Evolutionary conservation across 2,888 invertebrate genomes (phyloP).

Genomic region (Euclidia mi): DNA sequence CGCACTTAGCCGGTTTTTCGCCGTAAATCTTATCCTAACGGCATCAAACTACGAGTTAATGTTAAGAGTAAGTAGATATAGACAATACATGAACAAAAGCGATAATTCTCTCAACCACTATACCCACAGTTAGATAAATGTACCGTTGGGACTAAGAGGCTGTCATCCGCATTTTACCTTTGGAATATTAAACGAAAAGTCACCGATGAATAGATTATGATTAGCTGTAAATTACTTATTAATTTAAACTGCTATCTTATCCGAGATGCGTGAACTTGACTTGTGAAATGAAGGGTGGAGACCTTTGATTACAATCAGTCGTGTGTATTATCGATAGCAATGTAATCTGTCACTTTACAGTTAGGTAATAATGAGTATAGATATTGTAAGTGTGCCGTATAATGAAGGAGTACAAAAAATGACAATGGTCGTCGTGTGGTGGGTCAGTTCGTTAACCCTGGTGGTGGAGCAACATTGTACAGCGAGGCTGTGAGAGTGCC

Average conservation of each 20-base stretch:
- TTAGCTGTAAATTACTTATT: constrained; percentile 24
- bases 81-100: constrained; percentile 23
- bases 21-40: constrained; percentile 29
- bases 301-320: constrained; percentile 39
- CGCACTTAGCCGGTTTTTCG: constrained; percentile 14
- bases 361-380: constrained; percentile 40
- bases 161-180: constrained; percentile 51
- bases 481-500: constrained; percentile 62
- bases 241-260: constrained; percentile 41
- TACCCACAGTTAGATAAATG: constrained; percentile 19
- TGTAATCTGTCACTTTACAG: constrained; percentile 52
- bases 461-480: constrained; percentile 61
- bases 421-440: constrained; percentile 62
- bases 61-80: neutral
- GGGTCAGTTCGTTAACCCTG: constrained; percentile 78
- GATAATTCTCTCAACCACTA: constrained; percentile 16
- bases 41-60: constrained; percentile 22
- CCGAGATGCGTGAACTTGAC: constrained; percentile 44
- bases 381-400: constrained; percentile 46
- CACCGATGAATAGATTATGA: constrained; percentile 45
- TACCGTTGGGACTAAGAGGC: constrained; percentile 58
- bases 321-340: constrained; percentile 42
- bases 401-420: constrained; percentile 60
- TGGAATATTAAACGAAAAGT: constrained; percentile 50
- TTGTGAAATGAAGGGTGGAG: constrained; percentile 18